Evolutionary conservation across 2,113 vertebrate species (phyloP).

Genomic region (Columba livia): DNA sequence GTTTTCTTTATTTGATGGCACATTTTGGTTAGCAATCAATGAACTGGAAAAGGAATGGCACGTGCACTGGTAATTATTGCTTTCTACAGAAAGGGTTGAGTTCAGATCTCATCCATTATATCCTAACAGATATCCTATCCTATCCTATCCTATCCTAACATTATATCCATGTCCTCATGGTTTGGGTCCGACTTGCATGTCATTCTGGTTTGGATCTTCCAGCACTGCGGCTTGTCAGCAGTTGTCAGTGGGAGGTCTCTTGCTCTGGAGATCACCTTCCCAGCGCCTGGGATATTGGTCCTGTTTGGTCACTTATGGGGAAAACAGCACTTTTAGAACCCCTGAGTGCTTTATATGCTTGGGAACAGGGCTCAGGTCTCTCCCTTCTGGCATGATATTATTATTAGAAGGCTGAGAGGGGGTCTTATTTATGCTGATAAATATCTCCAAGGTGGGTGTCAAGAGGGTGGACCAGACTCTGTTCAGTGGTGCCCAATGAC

Average conservation of each 20-base stretch:
- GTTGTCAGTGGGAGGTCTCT: background rate
- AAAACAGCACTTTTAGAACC: fast-evolving
- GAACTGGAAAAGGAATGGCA: background rate
- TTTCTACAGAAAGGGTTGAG: background rate
- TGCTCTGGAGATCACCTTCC: background rate
- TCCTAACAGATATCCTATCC: too few relatives aligned
- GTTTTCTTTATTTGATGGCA: background rate
- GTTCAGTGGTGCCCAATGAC: too few relatives aligned
- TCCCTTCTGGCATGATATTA: background rate
- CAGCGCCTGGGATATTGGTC: background rate
- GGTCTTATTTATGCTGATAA: too few relatives aligned
- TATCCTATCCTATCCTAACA: too few relatives aligned
- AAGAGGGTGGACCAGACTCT: too few relatives aligned
- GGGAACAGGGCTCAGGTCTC: background rate
- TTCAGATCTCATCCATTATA: background rate
- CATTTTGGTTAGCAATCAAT: background rate
- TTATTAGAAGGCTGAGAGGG: background rate
- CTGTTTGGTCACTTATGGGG: fast-evolving
- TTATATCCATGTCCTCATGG: background rate
- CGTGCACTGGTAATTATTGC: background rate
- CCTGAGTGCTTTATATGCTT: background rate
- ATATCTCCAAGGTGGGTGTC: too few relatives aligned
- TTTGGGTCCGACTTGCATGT: background rate
- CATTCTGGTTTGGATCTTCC: background rate
- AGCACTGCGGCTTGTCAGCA: background rate